Evolutionary conservation across 1,140 invertebrate species (phyloP), one percentile per base, ranked within the genome.

Genomic region (Apis cerana): DNA sequence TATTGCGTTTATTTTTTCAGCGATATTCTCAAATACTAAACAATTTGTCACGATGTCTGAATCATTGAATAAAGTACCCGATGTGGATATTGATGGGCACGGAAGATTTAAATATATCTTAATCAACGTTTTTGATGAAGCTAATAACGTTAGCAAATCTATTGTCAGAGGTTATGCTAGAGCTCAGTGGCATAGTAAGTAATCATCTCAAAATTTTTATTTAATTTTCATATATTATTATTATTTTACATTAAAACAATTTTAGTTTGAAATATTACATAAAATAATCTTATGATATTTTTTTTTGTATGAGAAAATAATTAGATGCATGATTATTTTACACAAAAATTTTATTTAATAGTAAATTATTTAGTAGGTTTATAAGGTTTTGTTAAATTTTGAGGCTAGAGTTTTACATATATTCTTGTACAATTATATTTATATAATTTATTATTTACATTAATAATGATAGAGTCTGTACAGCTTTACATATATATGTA

Each of bases 41-140:
- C 83, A 23, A 23, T 23, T 80, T 17, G 59, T 11, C 15, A 90
- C 52, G 27, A 94, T 94, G 93, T 90, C 92, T 69, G 72, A 92
- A 68, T 85, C 89, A 79, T 91, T 96, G 90, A 88, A 94, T 52
- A 87, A 93, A 65, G 91, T 98, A 80, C 94, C 96, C 5, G 95
- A 97, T 88, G 97, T 98, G 21, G 97, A 97, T 81, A 98, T 98
- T 88, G 97, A 98, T 90, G 93, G 95, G 21, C 90, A 92, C 76
- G 98, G 98, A 48, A 96, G 95, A 67, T 98, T 98, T 92, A 99
- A 98, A 92, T 98, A 98, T 87, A 97, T 98, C 89, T 94, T 98
- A 58, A 96, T 98, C 33, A 96, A 97, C 90, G 96, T 98, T 1
- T 94, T 94, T 76, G 94, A 95, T 58, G 88, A 91, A 17, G 92